phyloP scores from a whole-genome alignment of 2,113 vertebrate genomes.

The Azemiops feae region DNA sequence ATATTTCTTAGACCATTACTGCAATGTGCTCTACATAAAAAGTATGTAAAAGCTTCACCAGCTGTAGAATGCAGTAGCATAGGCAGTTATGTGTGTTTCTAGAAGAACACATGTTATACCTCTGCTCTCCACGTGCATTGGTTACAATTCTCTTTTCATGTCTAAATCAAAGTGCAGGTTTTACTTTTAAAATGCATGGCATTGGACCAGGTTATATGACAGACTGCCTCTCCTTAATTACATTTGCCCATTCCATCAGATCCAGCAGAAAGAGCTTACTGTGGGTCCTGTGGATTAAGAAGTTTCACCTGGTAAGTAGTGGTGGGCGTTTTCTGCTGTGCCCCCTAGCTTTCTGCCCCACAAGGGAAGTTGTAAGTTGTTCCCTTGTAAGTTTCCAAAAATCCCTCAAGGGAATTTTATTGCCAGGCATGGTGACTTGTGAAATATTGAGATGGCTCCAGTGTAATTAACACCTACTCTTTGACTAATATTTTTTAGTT shows the following conservation, averaged over 20 bases:
- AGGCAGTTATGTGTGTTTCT: background rate
- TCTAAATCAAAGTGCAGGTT: background rate
- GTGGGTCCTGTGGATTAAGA: background rate
- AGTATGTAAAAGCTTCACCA: no score
- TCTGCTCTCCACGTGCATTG: background rate
- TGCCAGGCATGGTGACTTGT: background rate
- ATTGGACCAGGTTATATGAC: background rate
- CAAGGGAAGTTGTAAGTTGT: no score
- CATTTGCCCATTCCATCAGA: background rate
- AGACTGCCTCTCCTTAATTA: background rate
- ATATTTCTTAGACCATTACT: background rate
- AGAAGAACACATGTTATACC: background rate
- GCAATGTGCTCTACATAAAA: background rate
- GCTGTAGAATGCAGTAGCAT: no score
- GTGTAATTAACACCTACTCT: background rate
- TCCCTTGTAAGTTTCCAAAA: background rate
- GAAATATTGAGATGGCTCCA: background rate
- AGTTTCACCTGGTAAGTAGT: background rate
- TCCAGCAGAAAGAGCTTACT: background rate
- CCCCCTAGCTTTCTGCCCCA: background rate
- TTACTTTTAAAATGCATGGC: background rate
- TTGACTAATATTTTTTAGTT: background rate
- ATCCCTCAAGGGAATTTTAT: background rate
- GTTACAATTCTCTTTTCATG: background rate
- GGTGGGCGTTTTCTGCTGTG: background rate